Percentiles rank a stretch among this genome's conserved stretches.
phyloP scores from a whole-genome alignment of 2,113 vertebrate genomes.

The Sisor rabdophorus region DNA sequence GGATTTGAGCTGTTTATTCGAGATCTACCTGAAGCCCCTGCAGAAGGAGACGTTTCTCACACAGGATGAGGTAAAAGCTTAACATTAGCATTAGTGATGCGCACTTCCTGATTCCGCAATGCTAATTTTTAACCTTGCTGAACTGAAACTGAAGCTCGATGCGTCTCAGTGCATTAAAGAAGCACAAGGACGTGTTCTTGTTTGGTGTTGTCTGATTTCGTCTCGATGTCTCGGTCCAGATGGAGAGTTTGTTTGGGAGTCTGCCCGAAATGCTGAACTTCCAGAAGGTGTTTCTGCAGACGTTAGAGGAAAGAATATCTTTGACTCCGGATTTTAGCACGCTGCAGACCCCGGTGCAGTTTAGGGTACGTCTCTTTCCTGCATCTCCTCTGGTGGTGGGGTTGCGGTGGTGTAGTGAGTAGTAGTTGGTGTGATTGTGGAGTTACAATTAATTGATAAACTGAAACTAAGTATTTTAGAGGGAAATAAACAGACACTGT shows the following conservation, averaged over 20 bases:
- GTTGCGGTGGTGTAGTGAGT: not conserved
- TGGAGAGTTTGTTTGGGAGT: slow-evolving; percentile 97
- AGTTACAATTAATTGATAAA: no score
- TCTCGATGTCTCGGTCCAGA: slow-evolving; percentile 63
- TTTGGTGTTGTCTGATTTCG: not conserved
- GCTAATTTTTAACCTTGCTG: slow-evolving; percentile 7
- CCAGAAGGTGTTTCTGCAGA: slow-evolving; percentile 95
- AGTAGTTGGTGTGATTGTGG: not conserved
- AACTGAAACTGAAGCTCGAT: slow-evolving; percentile 49
- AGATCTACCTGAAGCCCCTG: slow-evolving; percentile 91
- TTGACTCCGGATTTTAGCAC: slow-evolving; percentile 84
- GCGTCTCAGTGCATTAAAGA: slow-evolving; percentile 58
- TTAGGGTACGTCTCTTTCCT: slow-evolving; percentile 70
- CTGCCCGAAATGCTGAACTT: slow-evolving; percentile 96
- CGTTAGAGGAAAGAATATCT: slow-evolving; percentile 87
- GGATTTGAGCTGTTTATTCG: slow-evolving; percentile 91
- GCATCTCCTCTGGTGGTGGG: no score
- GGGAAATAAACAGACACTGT: no score
- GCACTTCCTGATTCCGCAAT: not conserved
- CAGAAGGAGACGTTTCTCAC: slow-evolving; percentile 93
- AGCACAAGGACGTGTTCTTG: slow-evolving; percentile 53
- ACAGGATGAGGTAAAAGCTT: slow-evolving; percentile 83
- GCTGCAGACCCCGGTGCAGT: slow-evolving; percentile 88
- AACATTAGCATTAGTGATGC: not conserved
- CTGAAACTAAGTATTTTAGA: no score